Evolutionary conservation across 2,888 invertebrate species (phyloP).

Genomic region (Eledona agricola): DNA sequence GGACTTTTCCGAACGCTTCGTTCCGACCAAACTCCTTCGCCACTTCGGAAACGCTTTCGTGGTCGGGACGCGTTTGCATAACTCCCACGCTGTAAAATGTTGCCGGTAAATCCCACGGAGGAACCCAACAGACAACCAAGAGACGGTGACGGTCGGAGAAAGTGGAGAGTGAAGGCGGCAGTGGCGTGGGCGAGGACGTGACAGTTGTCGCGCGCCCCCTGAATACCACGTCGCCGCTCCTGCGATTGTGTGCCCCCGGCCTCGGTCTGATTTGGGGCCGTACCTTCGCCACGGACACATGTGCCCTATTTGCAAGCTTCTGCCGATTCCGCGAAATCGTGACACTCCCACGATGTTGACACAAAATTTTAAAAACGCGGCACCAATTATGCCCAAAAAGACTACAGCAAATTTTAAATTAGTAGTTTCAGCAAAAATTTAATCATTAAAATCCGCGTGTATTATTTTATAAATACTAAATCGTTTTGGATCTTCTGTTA

Average conservation of each 20-base stretch:
- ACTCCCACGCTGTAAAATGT: too few relatives aligned
- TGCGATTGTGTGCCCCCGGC: slow-evolving; percentile 44
- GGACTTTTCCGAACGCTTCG: too few relatives aligned
- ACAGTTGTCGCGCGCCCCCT: slow-evolving; percentile 46
- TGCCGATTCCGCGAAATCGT: slow-evolving; percentile 4
- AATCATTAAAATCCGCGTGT: too few relatives aligned
- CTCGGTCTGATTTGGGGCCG: slow-evolving; percentile 35
- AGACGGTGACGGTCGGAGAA: slow-evolving; percentile 31
- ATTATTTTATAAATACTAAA: too few relatives aligned
- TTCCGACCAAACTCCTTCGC: too few relatives aligned
- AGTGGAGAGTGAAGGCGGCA: slow-evolving; percentile 31
- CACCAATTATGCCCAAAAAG: too few relatives aligned
- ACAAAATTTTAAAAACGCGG: too few relatives aligned
- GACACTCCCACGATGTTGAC: background rate
- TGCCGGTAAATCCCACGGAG: slow-evolving; percentile 6
- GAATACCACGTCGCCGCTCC: slow-evolving; percentile 45
- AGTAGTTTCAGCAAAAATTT: too few relatives aligned
- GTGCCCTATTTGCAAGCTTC: slow-evolving; percentile 25
- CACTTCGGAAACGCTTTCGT: too few relatives aligned
- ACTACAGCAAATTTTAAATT: too few relatives aligned
- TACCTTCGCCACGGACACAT: slow-evolving; percentile 27
- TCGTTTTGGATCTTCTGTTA: too few relatives aligned
- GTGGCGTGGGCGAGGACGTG: slow-evolving; percentile 38
- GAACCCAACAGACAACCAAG: slow-evolving; percentile 10
- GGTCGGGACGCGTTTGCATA: too few relatives aligned